Evolutionary conservation across 2,113 vertebrate genomes (phyloP).

Genomic region (Acanthochromis polyacanthus): DNA sequence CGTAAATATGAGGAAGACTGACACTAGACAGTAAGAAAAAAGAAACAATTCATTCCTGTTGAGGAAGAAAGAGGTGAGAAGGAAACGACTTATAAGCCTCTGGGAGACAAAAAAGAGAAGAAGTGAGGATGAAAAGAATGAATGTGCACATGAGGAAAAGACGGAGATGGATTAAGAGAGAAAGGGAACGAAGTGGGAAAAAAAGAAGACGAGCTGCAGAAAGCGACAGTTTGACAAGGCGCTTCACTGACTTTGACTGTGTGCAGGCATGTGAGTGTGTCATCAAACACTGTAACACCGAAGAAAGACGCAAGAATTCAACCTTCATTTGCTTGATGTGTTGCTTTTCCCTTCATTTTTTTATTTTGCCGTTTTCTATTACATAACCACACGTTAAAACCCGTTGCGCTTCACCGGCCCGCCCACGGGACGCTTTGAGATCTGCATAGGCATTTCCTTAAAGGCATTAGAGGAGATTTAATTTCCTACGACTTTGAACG

Average conservation of each 20-base stretch:
- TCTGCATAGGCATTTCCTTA: too few species aligned
- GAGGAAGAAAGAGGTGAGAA: not conserved
- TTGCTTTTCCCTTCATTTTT: not conserved
- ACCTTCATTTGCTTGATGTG: not conserved
- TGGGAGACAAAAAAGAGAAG: not conserved
- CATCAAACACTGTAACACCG: not conserved
- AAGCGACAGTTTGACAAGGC: not conserved
- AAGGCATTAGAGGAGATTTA: too few species aligned
- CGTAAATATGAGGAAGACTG: not conserved
- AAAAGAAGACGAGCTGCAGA: not conserved
- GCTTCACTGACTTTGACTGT: not conserved
- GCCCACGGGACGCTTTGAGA: too few species aligned
- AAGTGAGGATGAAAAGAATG: conserved; percentile 11
- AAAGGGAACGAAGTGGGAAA: not conserved
- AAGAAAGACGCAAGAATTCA: not conserved
- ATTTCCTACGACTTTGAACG: too few species aligned
- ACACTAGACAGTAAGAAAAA: not conserved
- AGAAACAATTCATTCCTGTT: not conserved
- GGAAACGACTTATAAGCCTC: not conserved
- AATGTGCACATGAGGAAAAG: not conserved
- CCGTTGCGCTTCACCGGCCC: too few species aligned
- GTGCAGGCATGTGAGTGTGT: not conserved
- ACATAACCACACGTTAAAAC: not conserved
- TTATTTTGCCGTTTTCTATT: not conserved
- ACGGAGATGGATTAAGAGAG: not conserved